Base-by-base conservation (phyloP, 2,888 invertebrate species). In the Caradrina kadenii region DNA sequence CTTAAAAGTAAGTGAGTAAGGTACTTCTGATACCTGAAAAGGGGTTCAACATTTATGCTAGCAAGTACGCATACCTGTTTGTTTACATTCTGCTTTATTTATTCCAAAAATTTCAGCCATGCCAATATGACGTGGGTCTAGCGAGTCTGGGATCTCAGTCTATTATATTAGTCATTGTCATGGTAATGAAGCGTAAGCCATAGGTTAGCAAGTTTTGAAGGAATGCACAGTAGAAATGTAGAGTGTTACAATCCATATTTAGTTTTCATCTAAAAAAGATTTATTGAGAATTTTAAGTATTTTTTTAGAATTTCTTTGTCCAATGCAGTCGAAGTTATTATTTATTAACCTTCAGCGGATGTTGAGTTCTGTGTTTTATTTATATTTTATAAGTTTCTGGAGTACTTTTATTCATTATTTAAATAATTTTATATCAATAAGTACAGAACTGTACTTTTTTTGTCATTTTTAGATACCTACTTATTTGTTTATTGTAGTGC, bases 121-220 rank as follows among this genome's bases (percentile, higher is more conserved):
- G 45, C 15, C 15, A 42, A 45, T 45, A 45, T 45, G 45, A 17
- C 17, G 45, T 17, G 45, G 45, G 45, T 15, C 17, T 45, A 11
- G 45, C 17, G 45, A 45, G 15, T 45, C 45, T 45, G 45, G 5
- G 15, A 45, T 45, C 45, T 45, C 35, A 35, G 45, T 45, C 45
- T 45, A 45, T 45, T 45, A 17, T 45, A 45, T 45, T 79, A 82
- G 73, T 79, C 52, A 72, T 70, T 67, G 39, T 63, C 60, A 73
- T 82, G 82, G 80, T 84, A 83, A 84, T 84, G 80, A 84, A 84
- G 84, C 84, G 74, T 58, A 84, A 84, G 84, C 84, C 67, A 73
- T 73, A 74, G 65, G 68, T 84, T 73, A 79, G 75, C 82, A 62
- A 76, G 61, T 80, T 68, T 66, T 62, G 74, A 83, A 79, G 69